Conservation (phyloP, 2,113 vertebrate genomes). For the Suricata suricatta region DNA sequence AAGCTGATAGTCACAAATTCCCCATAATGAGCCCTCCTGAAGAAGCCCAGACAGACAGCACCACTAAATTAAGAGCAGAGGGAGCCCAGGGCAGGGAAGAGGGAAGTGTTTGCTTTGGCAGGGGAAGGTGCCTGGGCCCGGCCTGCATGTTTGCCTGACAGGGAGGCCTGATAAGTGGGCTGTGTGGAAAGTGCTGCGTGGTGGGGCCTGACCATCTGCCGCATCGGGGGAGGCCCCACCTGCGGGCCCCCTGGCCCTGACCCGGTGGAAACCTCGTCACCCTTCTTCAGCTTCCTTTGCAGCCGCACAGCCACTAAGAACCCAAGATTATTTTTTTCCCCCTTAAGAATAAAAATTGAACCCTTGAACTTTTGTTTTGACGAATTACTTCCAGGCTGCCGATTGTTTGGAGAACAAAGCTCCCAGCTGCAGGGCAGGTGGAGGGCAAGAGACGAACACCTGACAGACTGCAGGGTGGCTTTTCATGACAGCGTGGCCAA, state of each 20-base stretch:
- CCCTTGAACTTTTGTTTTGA: slow-evolving; percentile 48
- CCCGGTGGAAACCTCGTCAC: slow-evolving; percentile 65
- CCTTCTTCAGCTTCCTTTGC: slow-evolving; percentile 63
- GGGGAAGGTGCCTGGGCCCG: slow-evolving; percentile 59
- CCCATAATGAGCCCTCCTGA: slow-evolving; percentile 68
- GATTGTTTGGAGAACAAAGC: slow-evolving; percentile 52
- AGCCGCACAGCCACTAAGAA: slow-evolving; percentile 68
- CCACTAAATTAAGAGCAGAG: slow-evolving; percentile 70
- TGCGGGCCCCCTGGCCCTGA: slow-evolving; percentile 69
- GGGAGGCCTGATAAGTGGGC: slow-evolving; percentile 78
- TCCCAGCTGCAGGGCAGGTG: background rate
- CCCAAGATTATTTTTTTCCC: background rate
- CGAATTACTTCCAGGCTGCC: slow-evolving; percentile 68
- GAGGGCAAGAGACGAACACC: background rate
- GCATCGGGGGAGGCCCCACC: slow-evolving; percentile 62
- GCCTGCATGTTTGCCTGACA: slow-evolving; percentile 77
- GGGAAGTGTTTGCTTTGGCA: slow-evolving; percentile 80
- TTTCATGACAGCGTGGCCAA: accelerated
- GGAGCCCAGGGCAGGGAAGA: slow-evolving; percentile 53
- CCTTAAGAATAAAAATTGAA: background rate
- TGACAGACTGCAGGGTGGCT: background rate
- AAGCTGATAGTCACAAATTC: slow-evolving; percentile 66
- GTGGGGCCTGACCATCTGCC: slow-evolving; percentile 80
- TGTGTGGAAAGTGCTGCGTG: slow-evolving; percentile 55
- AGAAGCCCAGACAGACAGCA: slow-evolving; percentile 64